Evolutionary conservation across 2,797 vertebrate species (phyloP).

Genomic region (Morelia viridis): DNA sequence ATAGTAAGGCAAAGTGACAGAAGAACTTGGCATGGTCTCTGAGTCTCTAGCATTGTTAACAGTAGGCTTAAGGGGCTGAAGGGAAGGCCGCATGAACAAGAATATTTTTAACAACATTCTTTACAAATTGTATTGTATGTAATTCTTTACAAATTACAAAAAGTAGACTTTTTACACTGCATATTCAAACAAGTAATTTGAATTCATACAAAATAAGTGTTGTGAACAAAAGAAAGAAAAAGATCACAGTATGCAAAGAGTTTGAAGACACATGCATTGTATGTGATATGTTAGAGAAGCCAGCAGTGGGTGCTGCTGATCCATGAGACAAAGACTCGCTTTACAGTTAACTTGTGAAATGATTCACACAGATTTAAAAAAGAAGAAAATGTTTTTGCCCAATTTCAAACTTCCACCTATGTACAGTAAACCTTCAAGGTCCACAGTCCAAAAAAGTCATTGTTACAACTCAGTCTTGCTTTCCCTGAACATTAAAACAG

Average conservation of each 20-base stretch:
- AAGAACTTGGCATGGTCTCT: slow-evolving; percentile 13
- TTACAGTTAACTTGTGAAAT: slow-evolving; percentile 8
- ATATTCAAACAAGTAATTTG: slow-evolving; percentile 46
- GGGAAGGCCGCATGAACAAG: slow-evolving; percentile 17
- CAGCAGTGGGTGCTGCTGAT: slow-evolving; percentile 43
- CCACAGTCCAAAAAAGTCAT: neutral
- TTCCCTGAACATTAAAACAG: neutral
- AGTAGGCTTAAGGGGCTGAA: neutral
- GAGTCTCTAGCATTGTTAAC: slow-evolving; percentile 8
- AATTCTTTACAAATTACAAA: slow-evolving; percentile 25
- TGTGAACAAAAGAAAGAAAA: slow-evolving; percentile 2
- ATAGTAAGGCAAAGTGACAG: neutral
- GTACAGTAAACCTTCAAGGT: neutral
- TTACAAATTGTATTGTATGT: slow-evolving; percentile 14
- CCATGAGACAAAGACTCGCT: neutral
- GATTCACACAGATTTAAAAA: slow-evolving; percentile 1
- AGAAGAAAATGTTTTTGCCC: slow-evolving; percentile 1
- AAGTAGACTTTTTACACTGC: slow-evolving; percentile 45
- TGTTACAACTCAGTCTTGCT: neutral
- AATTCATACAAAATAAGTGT: slow-evolving; percentile 30
- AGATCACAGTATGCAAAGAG: slow-evolving; percentile 22
- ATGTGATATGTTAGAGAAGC: slow-evolving; percentile 32
- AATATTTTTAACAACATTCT: slow-evolving; percentile 7
- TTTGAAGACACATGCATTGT: slow-evolving; percentile 28
- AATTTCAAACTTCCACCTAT: slow-evolving; percentile 20